Evolutionary conservation across 64 coral and sea anemone genomes (phyloP).

Genomic region (Dendronephthya gigantea): DNA sequence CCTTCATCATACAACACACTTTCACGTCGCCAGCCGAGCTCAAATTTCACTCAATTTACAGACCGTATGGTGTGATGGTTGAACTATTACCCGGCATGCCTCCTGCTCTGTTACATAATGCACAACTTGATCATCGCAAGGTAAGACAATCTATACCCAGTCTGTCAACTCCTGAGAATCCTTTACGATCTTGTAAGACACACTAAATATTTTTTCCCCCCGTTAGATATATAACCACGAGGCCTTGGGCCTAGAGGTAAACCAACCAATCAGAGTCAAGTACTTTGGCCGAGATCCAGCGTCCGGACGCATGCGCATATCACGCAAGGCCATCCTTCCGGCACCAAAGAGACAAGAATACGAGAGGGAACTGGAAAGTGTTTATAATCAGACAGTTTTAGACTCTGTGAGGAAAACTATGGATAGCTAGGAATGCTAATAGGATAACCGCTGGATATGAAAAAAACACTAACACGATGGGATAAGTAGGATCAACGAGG

Average conservation of each 20-base stretch:
- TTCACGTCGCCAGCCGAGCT: too few relatives aligned
- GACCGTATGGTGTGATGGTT: constrained; percentile 81
- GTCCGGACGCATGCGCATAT: constrained; percentile 31
- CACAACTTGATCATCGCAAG: constrained; percentile 59
- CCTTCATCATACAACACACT: too few relatives aligned
- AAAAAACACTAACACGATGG: not conserved
- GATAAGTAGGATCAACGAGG: not conserved
- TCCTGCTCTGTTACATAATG: constrained; percentile 50
- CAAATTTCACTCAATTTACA: constrained; percentile 3
- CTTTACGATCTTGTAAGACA: not conserved
- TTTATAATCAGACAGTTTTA: not conserved
- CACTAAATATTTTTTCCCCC: not conserved
- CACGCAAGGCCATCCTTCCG: constrained; percentile 30
- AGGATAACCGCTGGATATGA: not conserved
- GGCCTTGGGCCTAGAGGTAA: not conserved
- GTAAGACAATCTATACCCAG: constrained; percentile 25
- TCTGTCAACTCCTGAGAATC: too few relatives aligned
- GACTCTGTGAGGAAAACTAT: not conserved
- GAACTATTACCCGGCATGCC: constrained; percentile 53
- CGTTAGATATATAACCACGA: constrained; percentile 33
- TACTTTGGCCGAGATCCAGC: constrained; percentile 36
- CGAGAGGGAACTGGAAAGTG: not conserved
- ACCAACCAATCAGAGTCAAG: constrained; percentile 33
- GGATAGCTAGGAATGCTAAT: not conserved
- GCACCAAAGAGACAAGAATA: not conserved